These are phyloP conservation scores for Sula dactylatra DNA, from an alignment of 2,113 vertebrate genomes.

Conservation along the genomic window DNA sequence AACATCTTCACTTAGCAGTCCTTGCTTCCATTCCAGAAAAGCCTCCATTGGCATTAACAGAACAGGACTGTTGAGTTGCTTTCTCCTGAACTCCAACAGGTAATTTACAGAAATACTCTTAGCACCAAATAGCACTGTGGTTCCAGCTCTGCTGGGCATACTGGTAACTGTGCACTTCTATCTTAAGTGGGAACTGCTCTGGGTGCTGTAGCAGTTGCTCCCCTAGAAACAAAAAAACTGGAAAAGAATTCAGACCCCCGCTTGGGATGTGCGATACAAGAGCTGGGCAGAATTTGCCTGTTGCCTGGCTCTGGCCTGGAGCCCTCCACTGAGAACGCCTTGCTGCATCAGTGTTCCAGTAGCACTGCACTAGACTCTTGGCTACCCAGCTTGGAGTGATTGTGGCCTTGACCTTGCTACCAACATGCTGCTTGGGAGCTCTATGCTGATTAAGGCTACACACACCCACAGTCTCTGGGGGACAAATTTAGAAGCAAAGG, in stretches of 20 bases:
- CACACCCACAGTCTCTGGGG: not conserved
- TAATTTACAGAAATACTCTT: not conserved
- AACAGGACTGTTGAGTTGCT: not conserved
- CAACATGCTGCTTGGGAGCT: not conserved
- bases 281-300: not conserved
- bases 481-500: slow-evolving; percentile 24
- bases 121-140: not conserved
- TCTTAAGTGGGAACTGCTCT: not conserved
- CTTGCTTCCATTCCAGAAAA: not conserved
- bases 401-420: not conserved
- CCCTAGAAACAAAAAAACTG: not conserved
- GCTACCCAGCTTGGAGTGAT: not conserved
- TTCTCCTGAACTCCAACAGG: not conserved
- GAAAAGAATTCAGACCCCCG: not conserved
- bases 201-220: not conserved
- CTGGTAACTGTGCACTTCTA: not conserved
- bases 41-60: not conserved
- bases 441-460: not conserved
- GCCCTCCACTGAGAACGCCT: not conserved
- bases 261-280: not conserved
- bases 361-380: not conserved
- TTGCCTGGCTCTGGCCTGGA: not conserved
- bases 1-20: not conserved
- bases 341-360: not conserved
- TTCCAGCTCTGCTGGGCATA: not conserved